A percentile compares a stretch with the other conserved stretches of the same genome.
Conservation (phyloP, 2,113 vertebrate species). For the Neoarius graeffei region DNA sequence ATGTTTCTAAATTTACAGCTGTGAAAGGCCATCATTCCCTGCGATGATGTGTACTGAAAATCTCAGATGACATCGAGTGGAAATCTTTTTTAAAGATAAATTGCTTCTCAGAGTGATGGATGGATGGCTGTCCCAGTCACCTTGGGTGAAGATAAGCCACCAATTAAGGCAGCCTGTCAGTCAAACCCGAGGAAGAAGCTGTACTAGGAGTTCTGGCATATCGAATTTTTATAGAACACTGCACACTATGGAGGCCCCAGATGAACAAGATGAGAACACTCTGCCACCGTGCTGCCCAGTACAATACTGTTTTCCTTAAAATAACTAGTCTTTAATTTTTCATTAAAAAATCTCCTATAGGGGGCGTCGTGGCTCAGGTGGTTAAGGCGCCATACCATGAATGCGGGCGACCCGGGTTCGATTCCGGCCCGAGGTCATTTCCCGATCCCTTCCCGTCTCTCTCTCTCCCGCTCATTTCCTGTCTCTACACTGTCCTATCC, state of each 20-base stretch:
- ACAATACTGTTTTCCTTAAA: background rate
- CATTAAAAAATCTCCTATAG: background rate
- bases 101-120: background rate
- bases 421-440: too few relatives aligned
- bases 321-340: background rate
- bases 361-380: too few relatives aligned
- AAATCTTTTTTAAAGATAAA: background rate
- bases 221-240: background rate
- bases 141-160: slow-evolving; percentile 8
- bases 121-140: background rate
- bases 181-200: background rate
- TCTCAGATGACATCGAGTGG: background rate
- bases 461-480: too few relatives aligned
- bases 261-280: background rate
- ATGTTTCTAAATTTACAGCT: background rate
- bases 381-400: too few relatives aligned
- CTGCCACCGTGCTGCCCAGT: background rate
- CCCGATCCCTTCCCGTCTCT: too few relatives aligned
- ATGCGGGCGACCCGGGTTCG: too few relatives aligned
- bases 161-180: background rate
- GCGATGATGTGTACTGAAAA: background rate
- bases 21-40: background rate
- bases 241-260: background rate
- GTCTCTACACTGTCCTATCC: too few relatives aligned
- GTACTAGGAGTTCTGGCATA: background rate